These are phyloP conservation scores for Ophonus ardosiacus DNA, from an alignment of 2,888 invertebrate genomes.

Conservation along the genomic window DNA sequence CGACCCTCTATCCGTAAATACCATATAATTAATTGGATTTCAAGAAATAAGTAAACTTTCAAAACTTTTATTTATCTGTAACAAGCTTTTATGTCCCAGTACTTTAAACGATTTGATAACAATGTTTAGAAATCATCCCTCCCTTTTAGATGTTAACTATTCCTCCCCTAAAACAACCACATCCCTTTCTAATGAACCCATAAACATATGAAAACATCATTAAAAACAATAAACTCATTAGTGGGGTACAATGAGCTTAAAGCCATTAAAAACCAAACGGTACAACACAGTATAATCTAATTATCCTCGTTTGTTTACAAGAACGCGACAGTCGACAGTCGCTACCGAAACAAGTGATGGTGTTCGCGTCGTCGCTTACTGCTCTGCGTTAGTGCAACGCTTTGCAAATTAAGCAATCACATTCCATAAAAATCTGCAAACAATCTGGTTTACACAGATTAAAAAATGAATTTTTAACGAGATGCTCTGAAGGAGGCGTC, in stretches of 20 bases:
- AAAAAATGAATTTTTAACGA: slow-evolving; percentile 39
- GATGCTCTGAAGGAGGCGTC: background rate
- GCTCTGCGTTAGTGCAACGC: background rate
- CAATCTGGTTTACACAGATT: slow-evolving; percentile 31
- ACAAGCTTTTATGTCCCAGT: background rate
- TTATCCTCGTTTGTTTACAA: slow-evolving; percentile 29
- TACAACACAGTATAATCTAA: slow-evolving; percentile 32
- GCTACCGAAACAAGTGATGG: background rate
- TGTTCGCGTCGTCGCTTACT: background rate
- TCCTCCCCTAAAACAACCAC: background rate
- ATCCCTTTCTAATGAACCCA: slow-evolving; percentile 20
- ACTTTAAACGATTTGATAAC: background rate
- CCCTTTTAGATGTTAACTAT: background rate
- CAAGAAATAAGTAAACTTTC: background rate
- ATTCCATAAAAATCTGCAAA: slow-evolving; percentile 40
- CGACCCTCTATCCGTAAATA: no score
- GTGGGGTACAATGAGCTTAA: slow-evolving; percentile 15
- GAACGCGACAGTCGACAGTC: background rate
- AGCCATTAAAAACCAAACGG: slow-evolving; percentile 41
- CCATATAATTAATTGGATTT: background rate
- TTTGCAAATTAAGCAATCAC: slow-evolving; percentile 35
- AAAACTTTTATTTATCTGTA: background rate
- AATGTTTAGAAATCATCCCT: background rate
- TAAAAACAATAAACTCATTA: slow-evolving; percentile 48
- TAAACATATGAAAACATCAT: slow-evolving; percentile 40